Evolutionary conservation across 2,113 vertebrate species (phyloP).

Genomic region (Tinamus guttatus): DNA sequence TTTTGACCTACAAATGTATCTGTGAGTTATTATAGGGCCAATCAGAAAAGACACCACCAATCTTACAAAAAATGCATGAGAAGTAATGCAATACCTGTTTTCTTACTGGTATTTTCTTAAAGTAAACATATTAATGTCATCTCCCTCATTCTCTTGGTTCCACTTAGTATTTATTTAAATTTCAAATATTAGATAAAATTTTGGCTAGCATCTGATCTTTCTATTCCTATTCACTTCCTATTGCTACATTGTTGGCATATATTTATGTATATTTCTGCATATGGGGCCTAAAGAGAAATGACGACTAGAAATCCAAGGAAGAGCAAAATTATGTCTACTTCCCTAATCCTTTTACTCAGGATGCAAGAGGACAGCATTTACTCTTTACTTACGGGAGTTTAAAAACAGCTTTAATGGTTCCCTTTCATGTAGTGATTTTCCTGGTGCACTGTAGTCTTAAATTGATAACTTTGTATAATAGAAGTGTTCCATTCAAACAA

Average conservation of each 20-base stretch:
- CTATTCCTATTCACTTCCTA: not conserved
- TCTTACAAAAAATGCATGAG: not conserved
- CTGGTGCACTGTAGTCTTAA: not conserved
- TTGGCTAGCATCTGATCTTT: not conserved
- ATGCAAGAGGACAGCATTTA: not conserved
- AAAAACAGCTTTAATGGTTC: not conserved
- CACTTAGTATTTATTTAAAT: not conserved
- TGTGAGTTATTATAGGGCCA: not conserved
- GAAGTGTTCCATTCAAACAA: not conserved
- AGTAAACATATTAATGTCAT: not conserved
- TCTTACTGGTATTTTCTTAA: not conserved
- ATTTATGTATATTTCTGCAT: not conserved
- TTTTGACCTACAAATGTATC: slow-evolving; percentile 5
- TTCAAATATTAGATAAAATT: not conserved
- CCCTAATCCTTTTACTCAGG: not conserved
- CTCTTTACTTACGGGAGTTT: not conserved
- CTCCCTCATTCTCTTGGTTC: not conserved
- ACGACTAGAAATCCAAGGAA: not conserved
- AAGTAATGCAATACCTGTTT: not conserved
- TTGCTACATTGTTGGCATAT: not conserved
- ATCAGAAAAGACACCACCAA: not conserved
- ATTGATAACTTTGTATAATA: not conserved
- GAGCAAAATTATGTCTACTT: not conserved
- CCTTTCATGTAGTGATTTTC: not conserved
- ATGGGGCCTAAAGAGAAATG: not conserved